Percentiles rank a stretch among this genome's conserved stretches.
These are phyloP conservation scores for Callipepla californica DNA, from an alignment of 2,113 vertebrate genomes.

Conservation along the genomic window DNA sequence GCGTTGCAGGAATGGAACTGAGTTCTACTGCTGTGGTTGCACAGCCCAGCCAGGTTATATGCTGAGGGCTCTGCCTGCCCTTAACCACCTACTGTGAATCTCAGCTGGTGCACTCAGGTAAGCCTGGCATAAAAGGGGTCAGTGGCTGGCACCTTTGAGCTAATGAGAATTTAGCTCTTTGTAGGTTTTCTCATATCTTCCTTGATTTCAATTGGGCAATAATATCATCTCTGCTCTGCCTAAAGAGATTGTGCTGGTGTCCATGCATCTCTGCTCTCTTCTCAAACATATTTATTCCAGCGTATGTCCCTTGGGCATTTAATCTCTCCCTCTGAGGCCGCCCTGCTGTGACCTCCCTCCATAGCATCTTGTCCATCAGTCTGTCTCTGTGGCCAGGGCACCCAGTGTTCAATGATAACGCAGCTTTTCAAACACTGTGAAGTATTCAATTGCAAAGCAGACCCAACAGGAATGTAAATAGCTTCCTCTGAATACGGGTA, in stretches of 20 bases:
- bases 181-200: background rate
- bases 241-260: background rate
- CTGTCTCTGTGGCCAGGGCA: background rate
- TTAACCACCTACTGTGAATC: background rate
- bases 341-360: background rate
- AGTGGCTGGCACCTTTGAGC: background rate
- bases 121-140: background rate
- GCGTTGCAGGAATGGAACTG: background rate
- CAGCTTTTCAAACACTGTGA: background rate
- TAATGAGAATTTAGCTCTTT: background rate
- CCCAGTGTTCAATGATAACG: fast-evolving
- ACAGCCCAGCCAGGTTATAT: background rate
- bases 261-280: background rate
- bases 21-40: background rate
- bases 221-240: background rate
- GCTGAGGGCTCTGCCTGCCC: background rate
- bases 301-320: background rate
- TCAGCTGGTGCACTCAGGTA: background rate
- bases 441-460: background rate
- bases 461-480: background rate
- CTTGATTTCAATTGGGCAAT: background rate
- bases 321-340: background rate
- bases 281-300: background rate
- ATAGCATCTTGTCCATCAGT: background rate
- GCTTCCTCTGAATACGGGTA: background rate